Base-by-base conservation (phyloP, 2,888 invertebrate species). In the Eurois occulta region DNA sequence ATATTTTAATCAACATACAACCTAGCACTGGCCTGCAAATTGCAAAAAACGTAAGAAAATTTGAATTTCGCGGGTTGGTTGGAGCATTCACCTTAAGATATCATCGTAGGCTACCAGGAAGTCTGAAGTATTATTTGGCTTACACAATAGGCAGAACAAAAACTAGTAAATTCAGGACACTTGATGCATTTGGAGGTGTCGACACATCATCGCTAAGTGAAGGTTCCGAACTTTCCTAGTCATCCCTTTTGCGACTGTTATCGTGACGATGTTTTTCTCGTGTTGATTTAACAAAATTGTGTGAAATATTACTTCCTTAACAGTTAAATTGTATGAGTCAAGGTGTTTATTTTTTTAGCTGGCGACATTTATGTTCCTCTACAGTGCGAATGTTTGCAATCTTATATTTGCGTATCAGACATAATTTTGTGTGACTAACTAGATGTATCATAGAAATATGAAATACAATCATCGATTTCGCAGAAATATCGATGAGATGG, bases 351-450 rank as follows among this genome's bases (percentile, higher is more conserved):
- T 87, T 66, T 72, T 78, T 85, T 80, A 87, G 81, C 72, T 84
- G 85, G 78, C 41, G 32, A 79, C 66, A 24, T 74, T 75, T 68
- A 77, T 77, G 66, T 80, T 72, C 85, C 75, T 86, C 52, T 83
- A 66, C 84, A 80, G 85, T 78, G 76, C 81, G 75, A 84, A 83
- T 84, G 75, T 85, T 81, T 81, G 85, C 81, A 79, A 83, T 82
- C 75, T 58, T 62, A 24, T 81, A 84, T 87, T 83, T 84, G 65
- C 74, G 28, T 85, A 87, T 83, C 78, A 80, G 81, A 77, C 78
- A 84, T 82, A 87, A 86, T 87, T 74, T 88, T 89, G 80, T 80
- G 84, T 91, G 91, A 91, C 85, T 92, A 91, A 91, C 38, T 78
- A 86, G 78, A 84, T 85, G 87, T 85, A 89, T 89, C 85, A 86